Evolutionary conservation across 2,888 invertebrate species (phyloP), one percentile per base, ranked within the genome.

Genomic region (Ptychoptera albimana): DNA sequence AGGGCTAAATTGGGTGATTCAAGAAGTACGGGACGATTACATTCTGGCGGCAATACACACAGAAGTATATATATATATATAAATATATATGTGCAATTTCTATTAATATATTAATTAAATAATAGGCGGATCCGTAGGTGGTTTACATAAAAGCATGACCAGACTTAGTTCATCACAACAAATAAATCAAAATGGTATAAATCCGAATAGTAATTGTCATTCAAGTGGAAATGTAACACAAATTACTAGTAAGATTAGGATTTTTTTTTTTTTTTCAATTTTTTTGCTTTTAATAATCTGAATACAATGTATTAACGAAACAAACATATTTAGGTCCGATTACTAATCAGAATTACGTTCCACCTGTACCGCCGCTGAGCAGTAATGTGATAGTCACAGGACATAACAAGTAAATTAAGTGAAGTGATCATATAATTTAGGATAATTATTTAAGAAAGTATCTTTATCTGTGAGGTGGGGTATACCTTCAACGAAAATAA

Each of bases 71-170:
- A 82, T 60, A 83, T 84, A 83, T 60, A 75, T 80, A 23, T 23
- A 23, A 23, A 23, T 23, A 23, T 5, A 23, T 23, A 23, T 7
- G 7, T 23, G 23, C 23, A 23, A 23, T 23, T 23, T 5, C 7
- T 23, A 7, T 23, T 23, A 23, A 5, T 23, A 23, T 23, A 5
- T 5, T 39, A 32, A 14, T 30, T 29, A 43, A 37, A 38, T 46
- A 39, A 11, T 42, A 50, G 52, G 51, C 34, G 81, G 82, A 12
- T 82, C 82, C 1, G 79, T 82, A 11, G 81, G 82, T 8, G 84
- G 83, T 1, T 68, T 84, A 5, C 83, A 84, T 59, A 84, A 83
- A 60, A 84, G 84, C 59, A 83, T 85, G 83, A 84, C 84, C 8
- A 72, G 83, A 35, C 60, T 85, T 48, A 82, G 82, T 48, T 82